Conservation (phyloP, 2,888 invertebrate species). For the Oligia strigilis region DNA sequence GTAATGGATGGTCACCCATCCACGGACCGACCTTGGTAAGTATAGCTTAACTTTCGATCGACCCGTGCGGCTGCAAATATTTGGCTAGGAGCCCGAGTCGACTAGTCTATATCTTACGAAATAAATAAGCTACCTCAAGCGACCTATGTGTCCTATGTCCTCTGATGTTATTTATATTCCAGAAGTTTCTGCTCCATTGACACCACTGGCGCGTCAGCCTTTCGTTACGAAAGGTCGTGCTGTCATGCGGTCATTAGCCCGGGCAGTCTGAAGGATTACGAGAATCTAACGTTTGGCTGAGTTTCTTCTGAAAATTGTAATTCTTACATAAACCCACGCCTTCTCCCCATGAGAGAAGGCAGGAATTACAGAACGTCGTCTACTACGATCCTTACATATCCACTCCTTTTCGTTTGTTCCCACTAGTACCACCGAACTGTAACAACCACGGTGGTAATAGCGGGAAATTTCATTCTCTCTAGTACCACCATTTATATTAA, state of each 20-base stretch:
- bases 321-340: not conserved
- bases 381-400: not conserved
- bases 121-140: not conserved
- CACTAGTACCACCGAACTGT: too few species aligned
- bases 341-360: not conserved
- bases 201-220: constrained; percentile 3
- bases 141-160: not conserved
- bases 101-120: not conserved
- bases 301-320: not conserved
- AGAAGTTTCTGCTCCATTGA: not conserved
- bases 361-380: not conserved
- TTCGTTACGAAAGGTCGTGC: constrained; percentile 21
- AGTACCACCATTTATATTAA: too few species aligned
- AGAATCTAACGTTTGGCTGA: not conserved
- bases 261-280: not conserved
- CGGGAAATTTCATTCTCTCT: too few species aligned
- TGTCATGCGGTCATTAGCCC: constrained; percentile 11
- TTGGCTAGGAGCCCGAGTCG: too few species aligned
- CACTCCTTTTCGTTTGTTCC: too few species aligned
- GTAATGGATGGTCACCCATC: not conserved
- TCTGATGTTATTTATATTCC: constrained; percentile 13
- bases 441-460: too few species aligned
- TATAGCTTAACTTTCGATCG: not conserved
- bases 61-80: not conserved
- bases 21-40: not conserved